phyloP scores from a whole-genome alignment of 2,888 invertebrate species.

The Meteorus cinctellus region DNA sequence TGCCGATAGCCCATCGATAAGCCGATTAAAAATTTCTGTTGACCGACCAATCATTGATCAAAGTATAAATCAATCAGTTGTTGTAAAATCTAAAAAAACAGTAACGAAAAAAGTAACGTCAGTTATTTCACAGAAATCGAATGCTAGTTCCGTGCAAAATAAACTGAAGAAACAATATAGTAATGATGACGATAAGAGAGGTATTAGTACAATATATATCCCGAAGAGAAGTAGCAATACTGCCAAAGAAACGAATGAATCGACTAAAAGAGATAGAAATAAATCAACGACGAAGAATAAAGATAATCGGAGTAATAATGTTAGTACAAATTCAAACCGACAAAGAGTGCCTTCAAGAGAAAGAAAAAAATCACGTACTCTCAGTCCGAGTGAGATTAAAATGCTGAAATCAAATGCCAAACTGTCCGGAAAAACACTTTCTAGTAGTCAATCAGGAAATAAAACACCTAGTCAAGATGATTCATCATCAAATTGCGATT shows the following conservation, averaged over 20 bases:
- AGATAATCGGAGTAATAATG: slow-evolving; percentile 24
- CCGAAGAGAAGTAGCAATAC: slow-evolving; percentile 51
- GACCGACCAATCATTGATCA: slow-evolving; percentile 33
- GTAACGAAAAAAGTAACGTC: neutral
- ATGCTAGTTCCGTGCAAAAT: slow-evolving; percentile 4
- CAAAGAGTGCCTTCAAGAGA: slow-evolving; percentile 55
- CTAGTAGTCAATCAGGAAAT: neutral
- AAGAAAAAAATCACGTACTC: slow-evolving; percentile 64
- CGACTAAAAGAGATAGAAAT: slow-evolving; percentile 31
- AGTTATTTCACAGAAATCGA: neutral
- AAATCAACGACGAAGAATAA: slow-evolving; percentile 26
- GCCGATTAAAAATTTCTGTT: slow-evolving; percentile 6
- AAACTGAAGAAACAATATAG: slow-evolving; percentile 47
- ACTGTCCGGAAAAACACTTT: neutral
- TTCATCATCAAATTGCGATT: slow-evolving; percentile 61
- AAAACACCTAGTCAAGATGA: slow-evolving; percentile 21
- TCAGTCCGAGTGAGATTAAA: slow-evolving; percentile 69
- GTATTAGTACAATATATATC: slow-evolving; percentile 62
- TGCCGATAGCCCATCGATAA: slow-evolving; percentile 14
- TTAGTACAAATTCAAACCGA: slow-evolving; percentile 32
- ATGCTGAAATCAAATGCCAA: slow-evolving; percentile 50
- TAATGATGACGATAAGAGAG: slow-evolving; percentile 64
- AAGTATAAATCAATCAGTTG: slow-evolving; percentile 12
- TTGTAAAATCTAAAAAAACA: neutral
- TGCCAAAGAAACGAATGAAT: slow-evolving; percentile 26